These are phyloP conservation scores for Nesometra sesokonis DNA, from an alignment of 35 echinoderm and acorn worm species.

Conservation along the genomic window DNA sequence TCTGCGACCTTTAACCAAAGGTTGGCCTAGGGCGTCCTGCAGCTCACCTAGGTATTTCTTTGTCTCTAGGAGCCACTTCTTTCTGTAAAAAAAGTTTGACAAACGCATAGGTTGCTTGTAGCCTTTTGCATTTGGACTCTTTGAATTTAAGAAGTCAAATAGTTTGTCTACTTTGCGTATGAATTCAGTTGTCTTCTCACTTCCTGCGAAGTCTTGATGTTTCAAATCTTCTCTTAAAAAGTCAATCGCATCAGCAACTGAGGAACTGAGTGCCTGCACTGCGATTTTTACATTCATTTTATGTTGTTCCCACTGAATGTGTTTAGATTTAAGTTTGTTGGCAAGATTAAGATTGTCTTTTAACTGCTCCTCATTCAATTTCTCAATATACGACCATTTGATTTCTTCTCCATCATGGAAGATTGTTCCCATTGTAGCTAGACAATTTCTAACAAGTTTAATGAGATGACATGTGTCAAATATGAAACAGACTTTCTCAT, in stretches of 20 bases:
- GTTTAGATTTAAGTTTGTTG: conserved; percentile 55
- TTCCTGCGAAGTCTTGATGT: conserved; percentile 36
- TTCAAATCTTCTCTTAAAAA: conserved; percentile 40
- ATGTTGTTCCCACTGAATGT: conserved; percentile 45
- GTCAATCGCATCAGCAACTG: conserved; percentile 64
- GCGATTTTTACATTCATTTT: conserved; percentile 77
- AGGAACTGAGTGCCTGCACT: conserved; percentile 41
- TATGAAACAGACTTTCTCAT: conserved; percentile 43
- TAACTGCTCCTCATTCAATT: conserved; percentile 30
- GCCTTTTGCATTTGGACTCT: conserved; percentile 4
- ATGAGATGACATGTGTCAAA: conserved; percentile 57
- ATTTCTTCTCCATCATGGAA: too few species aligned
- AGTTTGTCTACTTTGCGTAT: conserved; percentile 51
- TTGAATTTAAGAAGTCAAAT: conserved; percentile 54
- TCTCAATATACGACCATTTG: conserved; percentile 46
- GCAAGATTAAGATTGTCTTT: conserved; percentile 38
- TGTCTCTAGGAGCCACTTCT: conserved; percentile 35
- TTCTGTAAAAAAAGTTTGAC: conserved; percentile 11
- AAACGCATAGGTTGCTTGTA: conserved; percentile 38
- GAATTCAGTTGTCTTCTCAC: conserved; percentile 39
- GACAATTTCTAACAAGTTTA: conserved; percentile 40
- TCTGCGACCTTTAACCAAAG: conserved; percentile 3
- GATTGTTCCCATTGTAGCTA: conserved; percentile 33
- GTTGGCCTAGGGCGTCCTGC: conserved; percentile 11
- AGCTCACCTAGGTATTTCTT: conserved; percentile 29